phyloP scores from a whole-genome alignment of 2,888 invertebrate genomes.

The Drosophila ustulata region DNA sequence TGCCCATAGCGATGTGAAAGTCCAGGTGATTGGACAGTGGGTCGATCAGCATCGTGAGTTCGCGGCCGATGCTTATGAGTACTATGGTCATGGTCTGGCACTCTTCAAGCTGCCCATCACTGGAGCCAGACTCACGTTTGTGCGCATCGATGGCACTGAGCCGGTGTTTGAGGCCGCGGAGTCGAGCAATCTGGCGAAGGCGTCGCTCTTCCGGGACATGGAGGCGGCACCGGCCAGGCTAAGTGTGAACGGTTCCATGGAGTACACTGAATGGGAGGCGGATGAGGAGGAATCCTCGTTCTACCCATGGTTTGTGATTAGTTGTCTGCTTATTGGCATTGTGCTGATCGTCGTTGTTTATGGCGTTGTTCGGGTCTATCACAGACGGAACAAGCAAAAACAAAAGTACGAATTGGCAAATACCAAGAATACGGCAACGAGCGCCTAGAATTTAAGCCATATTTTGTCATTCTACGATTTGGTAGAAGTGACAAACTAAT shows the following conservation, averaged over 20 bases:
- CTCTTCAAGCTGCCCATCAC: slow-evolving; percentile 69
- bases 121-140: slow-evolving; percentile 64
- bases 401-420: slow-evolving; percentile 76
- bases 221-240: slow-evolving; percentile 42
- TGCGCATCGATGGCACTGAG: slow-evolving; percentile 78
- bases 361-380: slow-evolving; percentile 67
- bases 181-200: slow-evolving; percentile 62
- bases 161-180: slow-evolving; percentile 80
- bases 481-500: background rate
- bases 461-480: background rate
- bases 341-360: slow-evolving; percentile 65
- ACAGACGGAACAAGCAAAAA: slow-evolving; percentile 61
- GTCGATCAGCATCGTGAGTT: slow-evolving; percentile 78
- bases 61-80: slow-evolving; percentile 79
- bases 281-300: slow-evolving; percentile 55
- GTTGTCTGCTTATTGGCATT: slow-evolving; percentile 63
- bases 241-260: slow-evolving; percentile 28
- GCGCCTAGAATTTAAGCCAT: slow-evolving; percentile 33
- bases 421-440: slow-evolving; percentile 39
- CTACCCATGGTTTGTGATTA: slow-evolving; percentile 79
- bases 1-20: slow-evolving; percentile 72
- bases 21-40: slow-evolving; percentile 83
- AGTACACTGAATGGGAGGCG: slow-evolving; percentile 55
- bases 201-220: slow-evolving; percentile 58
- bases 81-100: slow-evolving; percentile 77